Evolutionary conservation across 2,888 invertebrate species (phyloP).

Genomic region (Allolobophora icterica): DNA sequence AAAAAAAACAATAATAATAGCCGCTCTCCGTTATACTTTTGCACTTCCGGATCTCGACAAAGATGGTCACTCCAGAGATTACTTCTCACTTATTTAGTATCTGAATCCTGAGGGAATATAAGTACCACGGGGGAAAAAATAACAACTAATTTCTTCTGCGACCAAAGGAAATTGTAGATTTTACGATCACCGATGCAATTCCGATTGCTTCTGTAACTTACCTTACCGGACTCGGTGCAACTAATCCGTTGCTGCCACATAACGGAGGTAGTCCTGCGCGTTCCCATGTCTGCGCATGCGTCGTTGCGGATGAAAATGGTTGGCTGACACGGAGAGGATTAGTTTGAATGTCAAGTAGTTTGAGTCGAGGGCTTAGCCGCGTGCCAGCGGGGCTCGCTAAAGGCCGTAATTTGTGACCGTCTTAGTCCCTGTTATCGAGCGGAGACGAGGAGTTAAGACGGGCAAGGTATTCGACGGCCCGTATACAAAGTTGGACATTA

Average conservation of each 20-base stretch:
- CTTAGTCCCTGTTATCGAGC: conserved; percentile 7
- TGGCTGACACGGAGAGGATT: background rate
- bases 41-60: too few species aligned
- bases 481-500: background rate
- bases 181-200: background rate
- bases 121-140: background rate
- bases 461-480: background rate
- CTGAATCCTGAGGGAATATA: too few species aligned
- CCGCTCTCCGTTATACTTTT: too few species aligned
- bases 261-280: background rate
- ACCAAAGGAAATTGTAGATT: too few species aligned
- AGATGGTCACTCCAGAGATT: too few species aligned
- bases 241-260: background rate
- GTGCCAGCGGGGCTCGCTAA: background rate
- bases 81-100: too few species aligned
- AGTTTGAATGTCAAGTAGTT: conserved; percentile 17
- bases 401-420: conserved; percentile 3
- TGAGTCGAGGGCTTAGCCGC: background rate
- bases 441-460: background rate
- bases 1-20: too few species aligned
- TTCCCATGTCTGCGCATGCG: background rate
- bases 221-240: background rate
- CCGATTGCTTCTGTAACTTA: background rate
- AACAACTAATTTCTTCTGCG: too few species aligned
- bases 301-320: background rate